Base-by-base conservation (phyloP, 64 coral and sea anemone species). In the Anthopleura sola region DNA sequence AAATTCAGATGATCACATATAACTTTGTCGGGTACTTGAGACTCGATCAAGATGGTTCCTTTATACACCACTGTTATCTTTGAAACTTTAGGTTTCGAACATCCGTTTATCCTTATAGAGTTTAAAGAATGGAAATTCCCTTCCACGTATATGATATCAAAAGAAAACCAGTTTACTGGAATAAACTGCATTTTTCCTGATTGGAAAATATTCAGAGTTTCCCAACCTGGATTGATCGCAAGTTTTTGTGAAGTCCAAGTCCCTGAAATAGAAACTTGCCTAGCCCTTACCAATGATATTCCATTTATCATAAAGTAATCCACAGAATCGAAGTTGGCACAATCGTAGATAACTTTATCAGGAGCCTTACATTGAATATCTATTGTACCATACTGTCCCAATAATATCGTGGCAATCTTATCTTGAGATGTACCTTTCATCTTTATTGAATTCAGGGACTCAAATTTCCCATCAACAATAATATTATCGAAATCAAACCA, bases 1-100 rank as follows among this genome's bases (percentile, higher is more conserved):
- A 77, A 77, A 37, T 77, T 77, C 75, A 77, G 15, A 77, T 33
- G 75, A 77, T 77, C 75, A 77, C 75, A 77, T 26, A 77, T 77
- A 1, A 77, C 33, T 77, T 77, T 77, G 38, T 77, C 32, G n/a
- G 75, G 75, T 18, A 77, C 75, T 28, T 77, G 32, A 44, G 75
- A 77, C 1, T 36, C 75, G 33, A 75, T 75, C 11, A n/a, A n/a
- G 3, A 75, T 36, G 11, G 26, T 14, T 12, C 26, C 69, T 28
- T 75, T 75, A 75, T 26, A 29, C 34, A 5, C 19, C 4, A 75
- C 69, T 28, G 69, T 33, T 26, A 75, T 75, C 11, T 36, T 75
- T 8, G 26, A 36, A 6, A 33, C 28, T 75, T 75, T 75, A 33
- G 26, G 26, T 3, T 36, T 29, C 13, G 69, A 75, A 75, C 11